Conservation (phyloP, 2,797 vertebrate species). For the Crenichthys baileyi region DNA sequence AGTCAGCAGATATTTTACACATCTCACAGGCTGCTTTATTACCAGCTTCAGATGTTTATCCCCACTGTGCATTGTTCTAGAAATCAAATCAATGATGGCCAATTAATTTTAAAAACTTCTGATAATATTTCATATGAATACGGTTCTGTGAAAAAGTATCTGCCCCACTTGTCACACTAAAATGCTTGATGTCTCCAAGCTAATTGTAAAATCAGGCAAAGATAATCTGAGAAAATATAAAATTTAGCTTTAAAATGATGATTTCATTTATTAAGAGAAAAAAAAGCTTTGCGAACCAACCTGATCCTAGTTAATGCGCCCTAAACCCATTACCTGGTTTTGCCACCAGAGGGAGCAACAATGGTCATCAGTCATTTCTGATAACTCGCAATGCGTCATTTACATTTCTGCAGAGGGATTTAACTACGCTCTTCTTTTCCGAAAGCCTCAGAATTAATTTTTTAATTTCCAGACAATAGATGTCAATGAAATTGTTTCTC, state of each 20-base stretch:
- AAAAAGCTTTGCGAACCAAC: neutral
- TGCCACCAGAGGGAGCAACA: neutral
- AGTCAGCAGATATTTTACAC: constrained; percentile 45
- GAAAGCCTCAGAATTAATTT: too few relatives aligned
- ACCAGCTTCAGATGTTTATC: constrained; percentile 3
- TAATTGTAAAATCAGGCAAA: neutral
- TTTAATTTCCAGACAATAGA: too few relatives aligned
- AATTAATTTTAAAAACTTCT: neutral
- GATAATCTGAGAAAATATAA: neutral
- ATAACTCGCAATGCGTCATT: neutral
- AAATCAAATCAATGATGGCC: neutral
- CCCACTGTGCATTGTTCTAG: neutral
- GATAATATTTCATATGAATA: neutral
- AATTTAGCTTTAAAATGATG: neutral
- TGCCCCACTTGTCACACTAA: neutral
- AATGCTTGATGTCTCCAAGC: neutral
- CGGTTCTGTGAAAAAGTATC: neutral
- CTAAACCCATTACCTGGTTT: neutral
- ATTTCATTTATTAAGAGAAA: neutral
- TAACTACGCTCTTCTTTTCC: too few relatives aligned
- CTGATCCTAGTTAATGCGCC: neutral
- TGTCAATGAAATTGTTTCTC: too few relatives aligned
- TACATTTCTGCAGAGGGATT: neutral
- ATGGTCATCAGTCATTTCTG: neutral
- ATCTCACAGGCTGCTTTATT: constrained; percentile 8